phyloP scores from a whole-genome alignment of 2,888 invertebrate genomes.

The Rosalia funebris region DNA sequence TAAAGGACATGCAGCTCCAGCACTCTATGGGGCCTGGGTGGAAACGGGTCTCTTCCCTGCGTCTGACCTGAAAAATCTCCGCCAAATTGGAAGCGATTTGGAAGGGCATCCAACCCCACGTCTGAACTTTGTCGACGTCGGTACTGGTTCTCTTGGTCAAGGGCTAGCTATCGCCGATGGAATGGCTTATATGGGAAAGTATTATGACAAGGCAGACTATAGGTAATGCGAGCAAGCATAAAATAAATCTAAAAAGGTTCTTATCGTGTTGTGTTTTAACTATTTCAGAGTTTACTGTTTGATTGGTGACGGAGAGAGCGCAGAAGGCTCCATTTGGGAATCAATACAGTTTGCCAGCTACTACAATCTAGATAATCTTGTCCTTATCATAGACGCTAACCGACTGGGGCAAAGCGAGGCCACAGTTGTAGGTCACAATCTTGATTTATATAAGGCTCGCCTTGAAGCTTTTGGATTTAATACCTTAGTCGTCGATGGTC shows the following conservation, averaged over 20 bases:
- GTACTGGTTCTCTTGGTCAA: constrained; percentile 97
- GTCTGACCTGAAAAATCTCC: constrained; percentile 82
- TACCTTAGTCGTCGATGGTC: constrained; percentile 93
- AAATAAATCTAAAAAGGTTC: too few species aligned
- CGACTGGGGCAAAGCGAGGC: constrained; percentile 96
- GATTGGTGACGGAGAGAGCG: constrained; percentile 97
- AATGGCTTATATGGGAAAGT: constrained; percentile 96
- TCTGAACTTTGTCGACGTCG: constrained; percentile 96
- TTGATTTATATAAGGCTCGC: constrained; percentile 83
- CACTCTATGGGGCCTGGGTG: constrained; percentile 98
- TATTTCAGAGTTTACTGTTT: constrained; percentile 86
- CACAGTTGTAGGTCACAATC: constrained; percentile 90
- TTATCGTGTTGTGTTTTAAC: constrained; percentile 3
- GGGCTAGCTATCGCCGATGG: constrained; percentile 95
- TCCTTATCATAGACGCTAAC: constrained; percentile 96
- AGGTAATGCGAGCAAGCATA: too few species aligned
- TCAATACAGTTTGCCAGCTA: constrained; percentile 92
- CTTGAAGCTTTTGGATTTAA: constrained; percentile 91
- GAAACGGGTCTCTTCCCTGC: constrained; percentile 91
- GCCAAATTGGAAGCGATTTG: constrained; percentile 91
- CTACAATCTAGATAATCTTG: constrained; percentile 95
- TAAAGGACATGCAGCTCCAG: constrained; percentile 98
- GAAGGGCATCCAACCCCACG: constrained; percentile 99
- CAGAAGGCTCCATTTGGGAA: constrained; percentile 98
- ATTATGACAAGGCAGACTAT: constrained; percentile 83